Conservation (phyloP, 2,113 vertebrate genomes). For the Alethe castanea region DNA sequence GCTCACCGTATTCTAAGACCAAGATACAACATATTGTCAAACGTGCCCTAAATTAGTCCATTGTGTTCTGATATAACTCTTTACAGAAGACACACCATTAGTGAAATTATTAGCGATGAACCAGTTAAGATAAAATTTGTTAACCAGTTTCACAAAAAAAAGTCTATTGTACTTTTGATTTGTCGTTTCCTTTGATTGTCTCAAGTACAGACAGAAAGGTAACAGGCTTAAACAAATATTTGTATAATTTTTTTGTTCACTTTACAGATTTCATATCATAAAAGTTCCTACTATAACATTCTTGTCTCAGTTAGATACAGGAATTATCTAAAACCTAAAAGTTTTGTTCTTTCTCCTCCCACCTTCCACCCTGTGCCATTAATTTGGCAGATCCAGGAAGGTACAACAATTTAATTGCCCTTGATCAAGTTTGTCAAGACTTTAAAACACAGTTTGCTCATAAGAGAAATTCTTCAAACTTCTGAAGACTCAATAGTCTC, state of each 20-base stretch:
- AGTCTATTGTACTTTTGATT: not conserved
- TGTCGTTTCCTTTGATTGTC: not conserved
- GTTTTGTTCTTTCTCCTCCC: not conserved
- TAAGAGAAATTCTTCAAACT: not conserved
- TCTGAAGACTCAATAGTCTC: not conserved
- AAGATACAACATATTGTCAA: not conserved
- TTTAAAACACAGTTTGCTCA: not conserved
- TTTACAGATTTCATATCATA: not conserved
- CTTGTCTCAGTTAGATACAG: not conserved
- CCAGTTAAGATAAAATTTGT: not conserved
- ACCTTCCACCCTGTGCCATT: fast-evolving
- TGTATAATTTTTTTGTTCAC: not conserved
- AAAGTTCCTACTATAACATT: not conserved
- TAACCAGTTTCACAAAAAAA: not conserved
- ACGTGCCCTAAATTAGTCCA: not conserved
- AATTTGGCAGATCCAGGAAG: not conserved
- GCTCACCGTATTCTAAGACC: not conserved
- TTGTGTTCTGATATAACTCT: not conserved
- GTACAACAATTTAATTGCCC: not conserved
- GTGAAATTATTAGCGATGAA: not conserved
- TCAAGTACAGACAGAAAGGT: not conserved
- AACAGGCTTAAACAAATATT: not conserved
- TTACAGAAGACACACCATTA: not conserved
- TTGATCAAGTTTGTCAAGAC: not conserved
- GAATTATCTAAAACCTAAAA: not conserved